Conservation (phyloP, 2,888 invertebrate genomes). For the Dusona sp. region DNA sequence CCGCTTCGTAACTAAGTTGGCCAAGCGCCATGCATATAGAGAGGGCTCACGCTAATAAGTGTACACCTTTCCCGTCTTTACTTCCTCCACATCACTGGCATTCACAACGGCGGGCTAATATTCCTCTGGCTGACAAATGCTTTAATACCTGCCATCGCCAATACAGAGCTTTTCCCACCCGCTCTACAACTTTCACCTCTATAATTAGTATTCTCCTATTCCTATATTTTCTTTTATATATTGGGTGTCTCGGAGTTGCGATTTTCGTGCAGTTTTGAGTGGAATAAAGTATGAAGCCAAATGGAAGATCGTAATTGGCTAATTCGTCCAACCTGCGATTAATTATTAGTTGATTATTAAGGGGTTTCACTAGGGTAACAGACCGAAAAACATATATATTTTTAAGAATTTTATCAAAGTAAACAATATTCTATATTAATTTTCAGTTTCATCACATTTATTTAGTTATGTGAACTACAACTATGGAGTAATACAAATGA, state of each 20-base stretch:
- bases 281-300: not conserved
- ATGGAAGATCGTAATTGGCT: not conserved
- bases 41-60: conserved; percentile 71
- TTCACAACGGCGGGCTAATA: conserved; percentile 75
- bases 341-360: not conserved
- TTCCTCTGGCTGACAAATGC: conserved; percentile 82
- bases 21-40: conserved; percentile 79
- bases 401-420: too few species aligned
- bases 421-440: too few species aligned
- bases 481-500: too few species aligned
- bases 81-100: conserved; percentile 12
- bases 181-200: conserved; percentile 38
- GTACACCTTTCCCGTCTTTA: conserved; percentile 54
- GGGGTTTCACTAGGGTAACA: too few species aligned
- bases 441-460: too few species aligned
- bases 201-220: conserved; percentile 10
- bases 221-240: not conserved
- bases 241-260: not conserved
- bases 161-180: conserved; percentile 69
- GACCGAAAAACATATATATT: too few species aligned
- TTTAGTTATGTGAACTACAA: too few species aligned
- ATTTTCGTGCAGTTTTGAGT: not conserved
- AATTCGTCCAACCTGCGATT: not conserved
- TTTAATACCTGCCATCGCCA: conserved; percentile 82
- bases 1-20: conserved; percentile 82